Evolutionary conservation across 2,113 vertebrate species (phyloP), one percentile per base, ranked within the genome.

Genomic region (Osmerus mordax): DNA sequence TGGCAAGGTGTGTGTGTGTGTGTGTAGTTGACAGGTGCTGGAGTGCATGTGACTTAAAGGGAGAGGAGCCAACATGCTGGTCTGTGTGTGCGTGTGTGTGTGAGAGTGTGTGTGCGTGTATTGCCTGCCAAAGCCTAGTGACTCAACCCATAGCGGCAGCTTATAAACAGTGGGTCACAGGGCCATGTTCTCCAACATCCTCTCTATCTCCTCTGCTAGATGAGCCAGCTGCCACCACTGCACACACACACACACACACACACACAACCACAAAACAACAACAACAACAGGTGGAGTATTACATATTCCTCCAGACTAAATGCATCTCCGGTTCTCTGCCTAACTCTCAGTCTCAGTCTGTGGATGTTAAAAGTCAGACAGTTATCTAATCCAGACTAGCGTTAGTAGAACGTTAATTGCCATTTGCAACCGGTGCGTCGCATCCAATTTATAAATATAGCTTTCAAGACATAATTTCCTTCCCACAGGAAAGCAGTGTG

Each of bases 101-200:
- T 32, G 29, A 23, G 23, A 23, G 29, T 12, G 32, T 23, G 15
- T 19, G 59, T 64, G 28, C n/a, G 1, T 36, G 62, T 41, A 29
- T 64, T 75, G 67, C 14, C 59, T 66, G 74, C 36, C 75, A 67
- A 69, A 74, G 53, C 66, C 58, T 56, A 64, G 60, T 78, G 84
- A 81, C 76, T 84, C 67, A 36, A 2, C 69, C 53, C 32, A 18
- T 36, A 51, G 78, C 23, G 60, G 63, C 76, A 41, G 54, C 59
- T 76, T 75, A 81, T 68, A 74, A 83, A 84, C 75, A 65, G 64
- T 3, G 32, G 78, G 74, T 76, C 79, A 65, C 16, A 58, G 62
- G 74, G 71, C 62, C 59, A 59, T 3, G 0, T 18, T 59, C 68
- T 72, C 74, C 76, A 74, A 63, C 73, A 58, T 29, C 36, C 12